Conservation (phyloP, 1,140 invertebrate genomes). For the Drosophila bifasciata region DNA sequence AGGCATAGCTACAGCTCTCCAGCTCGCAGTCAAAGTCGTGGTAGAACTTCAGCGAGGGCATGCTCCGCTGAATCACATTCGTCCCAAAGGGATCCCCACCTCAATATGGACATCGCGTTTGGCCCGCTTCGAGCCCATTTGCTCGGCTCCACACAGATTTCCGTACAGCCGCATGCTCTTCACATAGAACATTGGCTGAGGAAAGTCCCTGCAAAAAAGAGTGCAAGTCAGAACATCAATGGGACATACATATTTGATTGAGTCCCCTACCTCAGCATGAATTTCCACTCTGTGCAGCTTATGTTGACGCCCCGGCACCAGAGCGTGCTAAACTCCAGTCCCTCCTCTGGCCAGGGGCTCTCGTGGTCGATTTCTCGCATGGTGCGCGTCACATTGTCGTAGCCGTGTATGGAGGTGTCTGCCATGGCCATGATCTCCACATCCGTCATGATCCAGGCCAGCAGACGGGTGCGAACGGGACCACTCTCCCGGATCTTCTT, state of each 20-base stretch:
- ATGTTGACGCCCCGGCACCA: constrained; percentile 95
- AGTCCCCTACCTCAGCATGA: constrained; percentile 87
- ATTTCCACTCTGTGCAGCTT: constrained; percentile 92
- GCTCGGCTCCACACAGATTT: constrained; percentile 94
- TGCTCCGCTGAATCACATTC: constrained; percentile 91
- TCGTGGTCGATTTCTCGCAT: constrained; percentile 93
- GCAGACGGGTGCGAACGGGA: constrained; percentile 90
- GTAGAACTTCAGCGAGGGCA: constrained; percentile 98
- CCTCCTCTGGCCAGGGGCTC: constrained; percentile 95
- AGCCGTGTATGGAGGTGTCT: constrained; percentile 93
- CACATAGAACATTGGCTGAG: constrained; percentile 94
- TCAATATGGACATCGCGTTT: constrained; percentile 89
- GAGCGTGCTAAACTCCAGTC: constrained; percentile 94
- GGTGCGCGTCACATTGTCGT: constrained; percentile 89
- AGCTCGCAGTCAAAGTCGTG: constrained; percentile 98
- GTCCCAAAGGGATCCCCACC: constrained; percentile 90
- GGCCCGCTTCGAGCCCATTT: constrained; percentile 91
- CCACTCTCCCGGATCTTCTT: constrained; percentile 90
- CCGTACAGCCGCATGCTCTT: constrained; percentile 94
- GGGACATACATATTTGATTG: too few relatives aligned
- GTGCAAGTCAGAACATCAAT: neutral
- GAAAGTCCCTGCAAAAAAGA: constrained; percentile 92
- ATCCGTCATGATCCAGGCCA: constrained; percentile 92
- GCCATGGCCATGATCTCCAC: constrained; percentile 93
- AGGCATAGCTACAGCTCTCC: constrained; percentile 94